Evolutionary conservation across 2,113 vertebrate species (phyloP), one percentile per base, ranked within the genome.

Genomic region (Felis chaus): DNA sequence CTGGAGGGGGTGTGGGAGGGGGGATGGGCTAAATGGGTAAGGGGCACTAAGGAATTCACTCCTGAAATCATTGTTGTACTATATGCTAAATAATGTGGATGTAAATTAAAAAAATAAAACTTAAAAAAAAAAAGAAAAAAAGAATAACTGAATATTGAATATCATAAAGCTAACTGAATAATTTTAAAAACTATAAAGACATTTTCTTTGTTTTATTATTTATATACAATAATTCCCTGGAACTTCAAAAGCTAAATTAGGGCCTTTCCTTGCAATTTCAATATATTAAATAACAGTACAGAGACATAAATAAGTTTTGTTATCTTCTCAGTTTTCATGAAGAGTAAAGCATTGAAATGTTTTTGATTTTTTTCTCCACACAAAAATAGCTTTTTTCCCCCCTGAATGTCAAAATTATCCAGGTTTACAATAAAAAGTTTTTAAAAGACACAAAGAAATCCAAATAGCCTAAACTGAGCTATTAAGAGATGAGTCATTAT

Each of bases 261-360:
- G 63, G 69, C 1, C 45, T 88, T 92, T 94, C 33, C 16, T 57
- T 92, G 39, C 4, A 61, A 86, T 78, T 91, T 84, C 36, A 88
- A 89, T 55, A 57, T 61, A 80, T 39, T 78, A 55, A 84, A 84
- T 8, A 81, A 41, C 31, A 65, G 7, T 65, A 71, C 14, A 82
- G 27, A 93, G 55, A 78, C 50, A 95, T 63, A 69, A 95, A 69
- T 39, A 48, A 68, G 18, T 91, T 83, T 94, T 71, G 31, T 57
- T 66, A 48, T 50, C 81, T 66, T 94, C 84, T 91, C 27, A 89
- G n/a, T 84, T 89, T 94, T 81, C 39, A 92, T 79, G 36, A 55
- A 89, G 23, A 86, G 12, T 89, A 66, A 89, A 86, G 19, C 18
- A 45, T 27, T 83, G 10, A 96, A 90, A 68, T 14, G 21, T 12